Evolutionary conservation across 1,140 invertebrate genomes (phyloP), one percentile per base, ranked within the genome.

Genomic region (Drosophila nikananu): DNA sequence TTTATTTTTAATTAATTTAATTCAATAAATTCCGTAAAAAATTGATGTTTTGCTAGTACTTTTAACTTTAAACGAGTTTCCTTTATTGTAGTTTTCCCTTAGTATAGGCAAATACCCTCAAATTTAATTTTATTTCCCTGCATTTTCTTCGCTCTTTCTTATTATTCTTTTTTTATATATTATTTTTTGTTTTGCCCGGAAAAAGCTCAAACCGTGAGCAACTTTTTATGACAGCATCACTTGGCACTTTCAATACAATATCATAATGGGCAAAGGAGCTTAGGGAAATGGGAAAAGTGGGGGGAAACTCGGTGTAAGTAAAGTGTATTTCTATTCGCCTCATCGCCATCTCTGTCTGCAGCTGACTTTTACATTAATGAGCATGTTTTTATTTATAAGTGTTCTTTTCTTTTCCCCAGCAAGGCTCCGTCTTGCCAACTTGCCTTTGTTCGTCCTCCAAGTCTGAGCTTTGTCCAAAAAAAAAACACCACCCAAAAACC

Each of bases 351-450:
- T 49, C 54, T 54, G 58, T 52, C 60, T 58, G 67, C 51, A 49
- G 49, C 80, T 78, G 84, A 87, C 84, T 87, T 81, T 87, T 89
- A 87, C 71, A 84, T 90, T 90, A 90, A 89, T 89, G 84, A 89
- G 81, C 84, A 90, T 89, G 86, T 90, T 89, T 84, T 87, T 89
- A 87, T 87, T 87, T 89, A 87, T 89, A 87, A 87, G 70, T 89
- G 73, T 78, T 87, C 63, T 25, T 73, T 83, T 74, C 64, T 73
- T 64, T 41, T 59, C 42, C 12, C 46, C 39, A 41, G 23, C 42
- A 44, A 21, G n/a, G n/a, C 41, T 39, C 61, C 59, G 65, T 68
- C 42, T 55, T 46, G 61, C 37, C 35, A 30, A 46, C 39, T 62
- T 54, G 10, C 48, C 48, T 63, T 35, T 71, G 52, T 76, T 80